Evolutionary conservation across 2,113 vertebrate species (phyloP).

Genomic region (Ploceus nigricollis): DNA sequence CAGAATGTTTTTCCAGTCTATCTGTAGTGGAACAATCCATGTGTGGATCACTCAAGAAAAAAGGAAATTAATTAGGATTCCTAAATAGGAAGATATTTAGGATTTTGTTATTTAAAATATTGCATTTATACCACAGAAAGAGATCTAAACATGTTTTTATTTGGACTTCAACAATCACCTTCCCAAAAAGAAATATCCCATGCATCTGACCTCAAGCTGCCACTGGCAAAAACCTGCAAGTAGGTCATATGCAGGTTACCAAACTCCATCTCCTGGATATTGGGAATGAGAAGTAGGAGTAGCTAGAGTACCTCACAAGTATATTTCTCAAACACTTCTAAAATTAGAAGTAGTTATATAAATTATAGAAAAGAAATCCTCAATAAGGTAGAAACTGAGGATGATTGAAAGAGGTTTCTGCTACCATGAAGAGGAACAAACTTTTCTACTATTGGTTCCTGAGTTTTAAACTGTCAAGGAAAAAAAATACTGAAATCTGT

Average conservation of each 20-base stretch:
- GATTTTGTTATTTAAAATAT: background rate
- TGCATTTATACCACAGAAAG: background rate
- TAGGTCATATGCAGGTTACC: background rate
- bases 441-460: background rate
- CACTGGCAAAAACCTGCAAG: background rate
- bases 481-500: background rate
- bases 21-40: background rate
- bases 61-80: background rate
- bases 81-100: background rate
- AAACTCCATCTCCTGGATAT: background rate
- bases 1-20: background rate
- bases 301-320: background rate
- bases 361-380: background rate
- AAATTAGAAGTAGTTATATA: background rate
- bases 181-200: background rate
- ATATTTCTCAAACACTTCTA: background rate
- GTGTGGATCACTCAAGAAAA: background rate
- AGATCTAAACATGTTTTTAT: background rate
- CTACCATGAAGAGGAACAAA: background rate
- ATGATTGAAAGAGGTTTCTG: fast-evolving
- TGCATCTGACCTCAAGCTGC: background rate
- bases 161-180: background rate
- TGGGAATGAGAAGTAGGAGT: background rate
- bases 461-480: background rate
- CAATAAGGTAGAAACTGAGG: background rate